phyloP scores from a whole-genome alignment of 2,113 vertebrate species.

The Nothocercus nigrocapillus region DNA sequence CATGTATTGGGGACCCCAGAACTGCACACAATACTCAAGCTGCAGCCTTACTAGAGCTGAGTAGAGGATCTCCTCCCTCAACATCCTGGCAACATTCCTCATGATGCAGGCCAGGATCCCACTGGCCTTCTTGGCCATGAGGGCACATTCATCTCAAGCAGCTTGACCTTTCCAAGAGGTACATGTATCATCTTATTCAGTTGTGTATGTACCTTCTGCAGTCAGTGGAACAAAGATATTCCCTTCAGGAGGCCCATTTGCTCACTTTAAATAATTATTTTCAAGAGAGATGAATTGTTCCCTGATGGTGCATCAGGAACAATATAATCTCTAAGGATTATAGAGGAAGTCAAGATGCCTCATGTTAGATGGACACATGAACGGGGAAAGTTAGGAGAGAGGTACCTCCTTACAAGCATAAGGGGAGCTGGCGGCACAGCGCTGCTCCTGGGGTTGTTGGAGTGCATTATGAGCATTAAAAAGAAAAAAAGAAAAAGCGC shows the following conservation, averaged over 20 bases:
- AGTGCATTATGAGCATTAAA: background rate
- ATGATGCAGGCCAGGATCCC: too few species aligned
- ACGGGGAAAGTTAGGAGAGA: background rate
- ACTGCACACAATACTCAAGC: too few species aligned
- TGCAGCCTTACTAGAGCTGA: too few species aligned
- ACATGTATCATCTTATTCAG: background rate
- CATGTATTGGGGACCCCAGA: too few species aligned
- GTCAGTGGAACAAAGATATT: background rate
- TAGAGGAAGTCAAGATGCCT: background rate
- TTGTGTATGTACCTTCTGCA: background rate
- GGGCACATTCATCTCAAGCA: background rate
- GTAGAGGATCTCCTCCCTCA: too few species aligned
- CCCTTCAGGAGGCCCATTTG: background rate
- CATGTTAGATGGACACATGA: background rate
- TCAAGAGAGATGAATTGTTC: background rate
- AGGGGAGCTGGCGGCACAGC: background rate
- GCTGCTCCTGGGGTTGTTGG: background rate
- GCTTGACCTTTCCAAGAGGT: background rate
- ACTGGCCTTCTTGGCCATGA: too few species aligned
- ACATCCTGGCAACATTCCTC: too few species aligned
- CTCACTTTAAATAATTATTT: background rate
- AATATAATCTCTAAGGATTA: background rate
- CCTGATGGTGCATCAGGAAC: background rate
- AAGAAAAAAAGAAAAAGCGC: fast-evolving
- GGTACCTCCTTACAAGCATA: background rate